Evolutionary conservation across 2,113 vertebrate genomes (phyloP), one percentile per base, ranked within the genome.

Genomic region (Holacanthus passer): DNA sequence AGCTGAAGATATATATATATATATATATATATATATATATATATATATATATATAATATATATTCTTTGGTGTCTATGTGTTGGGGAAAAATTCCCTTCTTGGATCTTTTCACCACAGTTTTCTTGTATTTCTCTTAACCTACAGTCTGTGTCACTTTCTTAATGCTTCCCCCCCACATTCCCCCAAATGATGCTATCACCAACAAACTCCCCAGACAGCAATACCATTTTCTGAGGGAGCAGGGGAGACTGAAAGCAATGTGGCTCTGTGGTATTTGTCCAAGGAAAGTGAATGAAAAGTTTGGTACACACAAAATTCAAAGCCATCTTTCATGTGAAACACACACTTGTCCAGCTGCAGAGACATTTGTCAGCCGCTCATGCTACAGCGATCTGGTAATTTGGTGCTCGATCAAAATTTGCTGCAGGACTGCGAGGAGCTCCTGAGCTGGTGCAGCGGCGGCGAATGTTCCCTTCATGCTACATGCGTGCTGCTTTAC

Each of bases 331-430:
- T 90, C 77, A 74, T 37, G 50, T 31, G 55, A 48, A 29, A 60
- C 69, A 6, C 59, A 67, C 50, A 2, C 43, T 74, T 66, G 47
- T 83, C 71, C 80, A 37, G 20, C 76, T 87, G 83, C 75, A 47
- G 37, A 59, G 63, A 71, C 86, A 87, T 91, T 87, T 82, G 82
- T 91, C 91, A 90, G 86, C 66, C 7, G 69, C 70, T 80, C 82
- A 53, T 63, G 86, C 39, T 73, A 78, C 86, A 85, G 86, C 65
- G 48, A 87, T 67, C 91, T 50, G 63, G 66, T 88, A 87, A 90
- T 91, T 84, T 76, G 88, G 84, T 87, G 50, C 85, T 92, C 76
- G 16, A 86, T 91, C 91, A 88, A 82, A 87, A 89, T 87, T 79
- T 85, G 84, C 79, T 41, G 58, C 73, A 4, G 39, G 60, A 47